Conservation (phyloP, 2,113 vertebrate species). For the Sebastes schlegelii region DNA sequence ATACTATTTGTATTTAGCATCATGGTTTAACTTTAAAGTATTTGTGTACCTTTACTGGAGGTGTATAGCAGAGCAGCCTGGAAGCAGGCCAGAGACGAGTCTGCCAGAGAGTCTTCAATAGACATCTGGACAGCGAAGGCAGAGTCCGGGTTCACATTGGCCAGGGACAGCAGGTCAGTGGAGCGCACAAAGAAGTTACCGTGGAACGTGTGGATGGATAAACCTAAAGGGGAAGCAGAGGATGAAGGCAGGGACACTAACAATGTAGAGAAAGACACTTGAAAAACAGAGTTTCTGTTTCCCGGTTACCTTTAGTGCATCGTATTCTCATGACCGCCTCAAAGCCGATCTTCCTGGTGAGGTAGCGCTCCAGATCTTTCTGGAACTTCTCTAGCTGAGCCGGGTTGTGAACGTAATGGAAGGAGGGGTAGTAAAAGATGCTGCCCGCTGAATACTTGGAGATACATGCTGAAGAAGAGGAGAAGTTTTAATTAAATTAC, state of each 20-base stretch:
- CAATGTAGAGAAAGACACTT: not conserved
- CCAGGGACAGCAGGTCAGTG: conserved; percentile 95
- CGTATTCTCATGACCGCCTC: conserved; percentile 99
- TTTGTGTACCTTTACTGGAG: conserved; percentile 92
- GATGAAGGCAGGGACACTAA: not conserved
- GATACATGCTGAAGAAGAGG: conserved; percentile 87
- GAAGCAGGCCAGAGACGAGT: conserved; percentile 95
- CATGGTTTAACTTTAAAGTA: not conserved
- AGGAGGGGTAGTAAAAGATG: conserved; percentile 96
- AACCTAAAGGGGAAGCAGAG: conserved; percentile 80
- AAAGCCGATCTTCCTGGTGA: conserved; percentile 97
- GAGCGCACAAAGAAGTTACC: conserved; percentile 99
- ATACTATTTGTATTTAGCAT: too few species aligned
- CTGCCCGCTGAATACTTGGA: conserved; percentile 96
- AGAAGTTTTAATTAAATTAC: not conserved
- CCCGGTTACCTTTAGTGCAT: conserved; percentile 93
- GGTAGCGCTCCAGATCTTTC: conserved; percentile 94
- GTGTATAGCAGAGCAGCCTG: conserved; percentile 98
- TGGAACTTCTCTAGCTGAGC: conserved; percentile 93
- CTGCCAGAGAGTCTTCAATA: conserved; percentile 93
- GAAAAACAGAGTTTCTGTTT: not conserved
- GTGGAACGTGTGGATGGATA: conserved; percentile 99
- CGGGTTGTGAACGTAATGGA: conserved; percentile 91
- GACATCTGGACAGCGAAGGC: conserved; percentile 99
- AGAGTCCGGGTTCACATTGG: conserved; percentile 97